Base-by-base conservation (phyloP, 1,140 invertebrate species). In the Prorops nasuta region DNA sequence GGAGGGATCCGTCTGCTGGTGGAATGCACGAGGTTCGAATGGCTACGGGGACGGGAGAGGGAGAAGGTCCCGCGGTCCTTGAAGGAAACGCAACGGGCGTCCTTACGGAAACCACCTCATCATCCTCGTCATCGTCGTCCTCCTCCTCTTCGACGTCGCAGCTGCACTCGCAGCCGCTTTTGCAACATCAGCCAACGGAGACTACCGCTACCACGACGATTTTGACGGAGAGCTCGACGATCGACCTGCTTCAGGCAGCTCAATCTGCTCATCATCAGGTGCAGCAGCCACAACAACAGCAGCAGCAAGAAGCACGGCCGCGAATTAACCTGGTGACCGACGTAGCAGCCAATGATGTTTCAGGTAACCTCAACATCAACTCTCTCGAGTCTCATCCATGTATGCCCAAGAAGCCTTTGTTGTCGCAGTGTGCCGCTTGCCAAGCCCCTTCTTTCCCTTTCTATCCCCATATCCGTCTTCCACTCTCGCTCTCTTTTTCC, bases 11-110 rank as follows among this genome's bases (percentile, higher is more conserved):
- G 46, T 49, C 55, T 60, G 47, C 55, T 49, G n/a, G n/a, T n/a
- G 64, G 44, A 57, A 73, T 67, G 63, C 67, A 67, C 60, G 61
- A 73, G 59, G 63, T 55, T 59, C 64, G 64, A 70, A 74, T 75
- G 72, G 63, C 60, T 66, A 56, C 66, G 44, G 55, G 64, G 41
- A 38, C 63, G 43, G 55, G 40, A 46, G 60, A 60, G 35, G 48
- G 49, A 53, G 58, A 46, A 49, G 54, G 41, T 49, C 49, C 53
- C 51, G 56, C 65, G 54, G 52, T 59, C 57, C 60, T 63, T 42
- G 64, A 63, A 24, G 56, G 50, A 46, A 55, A 42, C 38, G 46
- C 37, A 52, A 39, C 58, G 37, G 56, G 55, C 19, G 44, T 53
- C 36, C 56, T 56, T 46, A 45, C 64, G 48, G 63, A 67, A 54